Evolutionary conservation across 2,888 invertebrate genomes (phyloP).

Genomic region (Blomia tropicalis): DNA sequence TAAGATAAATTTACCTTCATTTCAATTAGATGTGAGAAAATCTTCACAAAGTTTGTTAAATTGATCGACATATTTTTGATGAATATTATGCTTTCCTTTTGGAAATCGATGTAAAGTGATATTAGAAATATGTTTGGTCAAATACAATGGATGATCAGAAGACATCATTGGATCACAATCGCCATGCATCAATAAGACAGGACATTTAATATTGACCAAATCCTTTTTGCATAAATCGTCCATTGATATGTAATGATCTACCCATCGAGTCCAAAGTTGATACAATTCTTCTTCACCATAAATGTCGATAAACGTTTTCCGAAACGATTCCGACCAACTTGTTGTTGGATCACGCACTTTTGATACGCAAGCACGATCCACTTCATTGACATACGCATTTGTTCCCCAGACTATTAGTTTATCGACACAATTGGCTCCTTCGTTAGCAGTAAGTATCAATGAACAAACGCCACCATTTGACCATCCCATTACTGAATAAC

Average conservation of each 20-base stretch:
- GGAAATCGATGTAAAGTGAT: conserved; percentile 57
- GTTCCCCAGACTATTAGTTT: conserved; percentile 63
- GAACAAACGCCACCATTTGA: conserved; percentile 70
- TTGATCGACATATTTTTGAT: conserved; percentile 57
- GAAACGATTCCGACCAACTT: conserved; percentile 62
- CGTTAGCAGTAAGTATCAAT: conserved; percentile 55
- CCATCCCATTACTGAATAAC: conserved; percentile 68
- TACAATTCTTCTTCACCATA: conserved; percentile 58
- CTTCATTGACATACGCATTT: conserved; percentile 53
- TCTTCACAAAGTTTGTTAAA: conserved; percentile 58
- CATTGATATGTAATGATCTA: not conserved
- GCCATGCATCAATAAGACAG: conserved; percentile 66
- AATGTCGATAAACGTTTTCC: conserved; percentile 50
- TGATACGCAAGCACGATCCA: conserved; percentile 49
- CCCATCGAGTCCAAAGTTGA: conserved; percentile 51
- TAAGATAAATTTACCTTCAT: no score
- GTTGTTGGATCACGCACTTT: conserved; percentile 32
- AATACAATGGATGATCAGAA: conserved; percentile 52
- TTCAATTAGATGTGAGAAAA: conserved; percentile 40
- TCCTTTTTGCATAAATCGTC: conserved; percentile 56
- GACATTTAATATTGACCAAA: conserved; percentile 50
- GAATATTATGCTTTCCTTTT: conserved; percentile 72
- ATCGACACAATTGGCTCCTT: conserved; percentile 46
- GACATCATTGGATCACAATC: conserved; percentile 62
- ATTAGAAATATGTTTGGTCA: conserved; percentile 49